Base-by-base conservation (phyloP, 2,797 vertebrate species). In the Poecilia gillii region DNA sequence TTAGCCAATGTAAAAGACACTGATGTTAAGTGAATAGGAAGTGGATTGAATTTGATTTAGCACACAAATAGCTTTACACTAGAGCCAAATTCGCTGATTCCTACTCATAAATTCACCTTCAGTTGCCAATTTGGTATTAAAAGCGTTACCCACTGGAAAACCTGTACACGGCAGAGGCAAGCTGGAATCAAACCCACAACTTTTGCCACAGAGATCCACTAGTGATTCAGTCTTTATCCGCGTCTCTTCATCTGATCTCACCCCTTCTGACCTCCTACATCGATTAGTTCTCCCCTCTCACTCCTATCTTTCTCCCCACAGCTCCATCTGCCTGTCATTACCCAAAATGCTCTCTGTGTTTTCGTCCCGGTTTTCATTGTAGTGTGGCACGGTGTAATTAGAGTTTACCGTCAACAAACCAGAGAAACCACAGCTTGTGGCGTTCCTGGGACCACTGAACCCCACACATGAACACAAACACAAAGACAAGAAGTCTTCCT, bases 251-350 rank as follows among this genome's bases (percentile, higher is more conserved):
- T 87, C 33, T 46, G 49, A 43, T 76, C 68, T 66, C 31, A 75
- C 77, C 45, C 51, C 49, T 74, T 72, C 81, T 66, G 71, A 85
- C 68, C 49, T 51, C 76, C 72, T 76, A 79, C 75, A 72, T 70
- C 49, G 45, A 75, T 76, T 74, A 23, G 49, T 28, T 70, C 76
- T 72, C 72, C 79, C 31, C 53, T 31, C 55, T 68, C 59, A 6
- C 72, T 41, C 72, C 43, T 51, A 64, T 70, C 75, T 49, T 45
- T 73, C 74, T 72, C 72, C 79, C 31, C 53, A 28, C 55, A 3
- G 79, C 78, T 75, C 84, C 93, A 96, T 96, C 94, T 96, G 95
- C 87, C 93, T 83, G 79, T 84, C 89, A 95, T 96, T 95, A 95
- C 55, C 84, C 72, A 75, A 77, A 88, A 93, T 92, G 90, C 89